Evolutionary conservation across 2,888 invertebrate genomes (phyloP).

Genomic region (Pristionchus arcanus): DNA sequence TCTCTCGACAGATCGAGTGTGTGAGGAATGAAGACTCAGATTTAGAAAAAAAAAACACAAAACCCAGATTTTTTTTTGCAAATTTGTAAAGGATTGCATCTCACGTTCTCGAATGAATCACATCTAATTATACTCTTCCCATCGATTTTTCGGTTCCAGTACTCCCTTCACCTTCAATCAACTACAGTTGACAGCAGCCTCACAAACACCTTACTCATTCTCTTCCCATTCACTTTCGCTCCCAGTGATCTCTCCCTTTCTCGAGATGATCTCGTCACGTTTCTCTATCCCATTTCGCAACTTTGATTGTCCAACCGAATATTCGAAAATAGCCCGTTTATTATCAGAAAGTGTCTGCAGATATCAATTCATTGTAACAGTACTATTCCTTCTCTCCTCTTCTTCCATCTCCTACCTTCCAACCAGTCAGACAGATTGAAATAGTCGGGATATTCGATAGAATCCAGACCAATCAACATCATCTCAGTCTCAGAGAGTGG

Average conservation of each 20-base stretch:
- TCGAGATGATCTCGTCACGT: not conserved
- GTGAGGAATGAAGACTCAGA: no score
- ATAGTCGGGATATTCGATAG: not conserved
- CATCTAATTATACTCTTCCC: not conserved
- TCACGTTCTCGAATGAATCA: not conserved
- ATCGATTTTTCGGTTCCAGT: conserved; percentile 2
- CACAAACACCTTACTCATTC: conserved; percentile 34
- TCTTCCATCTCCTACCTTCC: not conserved
- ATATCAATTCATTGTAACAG: conserved; percentile 33
- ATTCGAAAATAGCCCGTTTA: not conserved
- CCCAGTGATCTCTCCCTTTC: not conserved
- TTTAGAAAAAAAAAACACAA: no score
- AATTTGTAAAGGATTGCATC: not conserved
- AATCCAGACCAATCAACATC: not conserved
- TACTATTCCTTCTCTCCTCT: not conserved
- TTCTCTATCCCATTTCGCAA: conserved; percentile 32
- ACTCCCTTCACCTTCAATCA: not conserved
- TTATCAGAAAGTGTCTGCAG: not conserved
- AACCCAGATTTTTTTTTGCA: not conserved
- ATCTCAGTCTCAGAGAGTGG: conserved; percentile 17
- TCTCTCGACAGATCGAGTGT: no score
- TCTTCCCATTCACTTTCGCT: not conserved
- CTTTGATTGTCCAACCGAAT: not conserved
- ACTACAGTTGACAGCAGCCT: conserved; percentile 31
- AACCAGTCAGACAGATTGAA: not conserved